phyloP scores from a whole-genome alignment of 2,888 invertebrate species.

The Hyalella azteca region DNA sequence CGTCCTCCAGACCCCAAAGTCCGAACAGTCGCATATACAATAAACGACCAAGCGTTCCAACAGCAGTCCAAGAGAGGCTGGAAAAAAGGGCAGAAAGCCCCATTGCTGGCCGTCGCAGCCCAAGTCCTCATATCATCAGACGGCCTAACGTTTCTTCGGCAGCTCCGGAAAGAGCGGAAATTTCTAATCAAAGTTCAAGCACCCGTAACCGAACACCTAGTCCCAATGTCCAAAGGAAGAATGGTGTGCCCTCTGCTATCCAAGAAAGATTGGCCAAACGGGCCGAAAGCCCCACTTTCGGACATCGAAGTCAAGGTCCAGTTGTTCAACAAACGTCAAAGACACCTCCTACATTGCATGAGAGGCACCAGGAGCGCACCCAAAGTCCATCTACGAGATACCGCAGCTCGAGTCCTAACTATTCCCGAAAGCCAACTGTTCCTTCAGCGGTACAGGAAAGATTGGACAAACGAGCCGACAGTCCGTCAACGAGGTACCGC shows the following conservation, averaged over 20 bases:
- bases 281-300: background rate
- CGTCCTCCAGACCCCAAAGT: background rate
- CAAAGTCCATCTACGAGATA: background rate
- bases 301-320: background rate
- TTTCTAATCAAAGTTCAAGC: background rate
- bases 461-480: slow-evolving; percentile 13
- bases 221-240: slow-evolving; percentile 11
- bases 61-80: slow-evolving; percentile 19
- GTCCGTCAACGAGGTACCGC: slow-evolving; percentile 4
- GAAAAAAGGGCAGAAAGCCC: slow-evolving; percentile 29
- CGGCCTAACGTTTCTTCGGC: background rate
- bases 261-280: slow-evolving; percentile 29
- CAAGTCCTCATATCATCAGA: background rate
- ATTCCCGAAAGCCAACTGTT: background rate
- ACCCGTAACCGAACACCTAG: slow-evolving; percentile 4
- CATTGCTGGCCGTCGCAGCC: background rate
- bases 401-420: background rate
- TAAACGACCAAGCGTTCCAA: slow-evolving; percentile 8
- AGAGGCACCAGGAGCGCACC: background rate
- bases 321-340: background rate
- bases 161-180: background rate
- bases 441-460: background rate
- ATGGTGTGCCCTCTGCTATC: background rate
- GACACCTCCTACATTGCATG: background rate
- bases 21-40: background rate